Conservation (phyloP, 2,888 invertebrate genomes). For the Mylabris sibirica region DNA sequence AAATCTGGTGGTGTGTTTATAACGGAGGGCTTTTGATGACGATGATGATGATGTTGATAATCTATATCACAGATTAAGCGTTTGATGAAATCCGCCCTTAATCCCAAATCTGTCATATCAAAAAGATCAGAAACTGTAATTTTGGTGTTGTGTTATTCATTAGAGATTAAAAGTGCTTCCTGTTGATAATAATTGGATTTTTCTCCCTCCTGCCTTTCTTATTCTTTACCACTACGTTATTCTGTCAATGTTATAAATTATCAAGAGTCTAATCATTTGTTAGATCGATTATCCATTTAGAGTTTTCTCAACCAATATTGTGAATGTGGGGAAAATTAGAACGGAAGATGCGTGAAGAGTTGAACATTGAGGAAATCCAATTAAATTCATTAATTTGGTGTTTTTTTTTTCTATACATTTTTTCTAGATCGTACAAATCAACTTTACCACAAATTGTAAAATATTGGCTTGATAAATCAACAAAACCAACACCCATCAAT, state of each 20-base stretch:
- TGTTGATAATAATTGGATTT: background rate
- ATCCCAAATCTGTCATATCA: background rate
- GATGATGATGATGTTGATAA: too few relatives aligned
- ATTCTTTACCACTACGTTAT: background rate
- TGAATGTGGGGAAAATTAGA: background rate
- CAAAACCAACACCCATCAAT: constrained; percentile 12
- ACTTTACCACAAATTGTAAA: constrained; percentile 18
- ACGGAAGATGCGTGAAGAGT: background rate
- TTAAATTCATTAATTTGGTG: constrained; percentile 1
- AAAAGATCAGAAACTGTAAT: background rate
- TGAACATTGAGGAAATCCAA: background rate
- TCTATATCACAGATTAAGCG: background rate
- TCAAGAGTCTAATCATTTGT: background rate
- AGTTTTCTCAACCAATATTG: background rate
- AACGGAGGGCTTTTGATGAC: background rate
- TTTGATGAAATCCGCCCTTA: background rate
- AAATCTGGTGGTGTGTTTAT: background rate
- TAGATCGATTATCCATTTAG: constrained; percentile 12
- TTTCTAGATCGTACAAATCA: constrained; percentile 29
- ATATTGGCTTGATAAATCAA: constrained; percentile 18
- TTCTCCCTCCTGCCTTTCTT: background rate
- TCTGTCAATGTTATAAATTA: background rate
- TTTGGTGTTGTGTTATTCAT: background rate
- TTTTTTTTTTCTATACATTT: constrained; percentile 6
- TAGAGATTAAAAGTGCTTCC: background rate